These are phyloP conservation scores for Malacosoma neustria DNA, from an alignment of 2,888 invertebrate species.

Conservation along the genomic window DNA sequence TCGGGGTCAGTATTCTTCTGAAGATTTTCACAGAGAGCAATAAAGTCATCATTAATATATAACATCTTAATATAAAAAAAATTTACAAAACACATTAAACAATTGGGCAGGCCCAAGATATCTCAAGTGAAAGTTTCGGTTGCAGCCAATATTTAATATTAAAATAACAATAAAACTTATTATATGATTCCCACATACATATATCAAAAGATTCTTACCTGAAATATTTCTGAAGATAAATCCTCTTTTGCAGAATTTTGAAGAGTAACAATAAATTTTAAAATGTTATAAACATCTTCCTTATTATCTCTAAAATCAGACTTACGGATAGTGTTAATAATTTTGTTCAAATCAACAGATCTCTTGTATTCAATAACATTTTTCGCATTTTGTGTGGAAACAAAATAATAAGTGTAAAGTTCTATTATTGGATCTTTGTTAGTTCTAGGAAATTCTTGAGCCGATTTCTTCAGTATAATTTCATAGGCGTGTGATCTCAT, in stretches of 20 bases:
- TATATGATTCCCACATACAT: too few species aligned
- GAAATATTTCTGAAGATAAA: slow-evolving; percentile 41
- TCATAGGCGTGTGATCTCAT: slow-evolving; percentile 58
- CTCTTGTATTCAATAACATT: slow-evolving; percentile 54
- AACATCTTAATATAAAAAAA: too few species aligned
- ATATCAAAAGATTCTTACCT: too few species aligned
- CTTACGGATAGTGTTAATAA: slow-evolving; percentile 34
- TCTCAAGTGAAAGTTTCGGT: too few species aligned
- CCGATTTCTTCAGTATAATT: slow-evolving; percentile 52
- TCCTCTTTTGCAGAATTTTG: slow-evolving; percentile 43
- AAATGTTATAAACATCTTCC: slow-evolving; percentile 33
- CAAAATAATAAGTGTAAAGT: slow-evolving; percentile 47
- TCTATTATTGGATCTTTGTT: slow-evolving; percentile 46
- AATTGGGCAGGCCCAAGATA: too few species aligned
- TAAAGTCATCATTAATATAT: too few species aligned
- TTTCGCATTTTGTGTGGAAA: slow-evolving; percentile 39
- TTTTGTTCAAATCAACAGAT: slow-evolving; percentile 40
- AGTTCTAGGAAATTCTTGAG: slow-evolving; percentile 24
- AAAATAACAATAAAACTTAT: too few species aligned
- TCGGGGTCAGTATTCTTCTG: too few species aligned
- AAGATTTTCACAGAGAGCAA: too few species aligned
- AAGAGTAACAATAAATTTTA: slow-evolving; percentile 43
- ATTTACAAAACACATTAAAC: too few species aligned
- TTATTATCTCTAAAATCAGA: slow-evolving; percentile 37
- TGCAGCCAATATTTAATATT: too few species aligned